Conservation (phyloP, 2,797 vertebrate species). For the Propithecus deckenii region DNA sequence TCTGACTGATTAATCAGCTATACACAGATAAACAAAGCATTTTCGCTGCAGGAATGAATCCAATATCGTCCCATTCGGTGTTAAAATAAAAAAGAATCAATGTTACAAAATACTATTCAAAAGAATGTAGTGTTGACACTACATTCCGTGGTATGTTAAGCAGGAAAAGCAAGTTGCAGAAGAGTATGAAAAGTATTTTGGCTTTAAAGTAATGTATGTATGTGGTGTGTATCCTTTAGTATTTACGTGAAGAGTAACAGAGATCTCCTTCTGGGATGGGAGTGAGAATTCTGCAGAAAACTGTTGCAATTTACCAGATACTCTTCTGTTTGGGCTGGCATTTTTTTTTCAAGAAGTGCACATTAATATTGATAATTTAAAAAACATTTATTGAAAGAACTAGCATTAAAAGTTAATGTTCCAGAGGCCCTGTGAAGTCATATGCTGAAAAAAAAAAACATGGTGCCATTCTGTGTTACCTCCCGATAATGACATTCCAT, state of each 20-base stretch:
- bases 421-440: background rate
- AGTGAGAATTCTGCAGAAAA: background rate
- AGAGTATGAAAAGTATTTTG: background rate
- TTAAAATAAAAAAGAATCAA: background rate
- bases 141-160: background rate
- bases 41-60: background rate
- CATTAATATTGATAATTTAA: background rate
- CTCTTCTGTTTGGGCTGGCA: background rate
- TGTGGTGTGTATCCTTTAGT: background rate
- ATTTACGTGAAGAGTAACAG: too few relatives aligned
- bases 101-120: background rate
- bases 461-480: background rate
- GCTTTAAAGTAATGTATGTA: background rate
- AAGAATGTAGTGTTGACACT: background rate
- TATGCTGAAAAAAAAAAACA: background rate
- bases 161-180: background rate
- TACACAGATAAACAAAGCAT: background rate
- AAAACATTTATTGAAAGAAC: background rate
- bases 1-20: background rate
- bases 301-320: background rate
- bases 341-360: background rate
- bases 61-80: background rate
- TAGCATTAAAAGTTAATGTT: background rate
- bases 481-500: background rate
- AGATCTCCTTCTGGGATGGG: background rate